phyloP scores from a whole-genome alignment of 1,140 invertebrate species.

The Leptoteleia sp. region DNA sequence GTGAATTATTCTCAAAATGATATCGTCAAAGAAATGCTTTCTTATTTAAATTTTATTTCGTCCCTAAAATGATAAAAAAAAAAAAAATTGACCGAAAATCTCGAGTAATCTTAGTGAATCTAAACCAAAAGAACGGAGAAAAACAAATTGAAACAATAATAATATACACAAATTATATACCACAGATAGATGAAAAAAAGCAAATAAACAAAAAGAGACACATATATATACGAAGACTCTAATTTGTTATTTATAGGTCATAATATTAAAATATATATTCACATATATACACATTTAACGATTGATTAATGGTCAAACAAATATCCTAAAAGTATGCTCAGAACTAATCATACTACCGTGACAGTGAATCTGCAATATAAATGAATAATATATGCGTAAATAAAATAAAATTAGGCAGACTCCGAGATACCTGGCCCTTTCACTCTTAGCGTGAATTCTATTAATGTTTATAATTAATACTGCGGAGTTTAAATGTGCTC shows the following conservation, averaged over 20 bases:
- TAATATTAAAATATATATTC: constrained; percentile 24
- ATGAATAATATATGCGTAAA: constrained; percentile 1
- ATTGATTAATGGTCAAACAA: constrained; percentile 9
- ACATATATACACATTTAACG: constrained; percentile 43
- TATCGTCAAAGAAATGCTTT: too few relatives aligned
- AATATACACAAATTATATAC: too few relatives aligned
- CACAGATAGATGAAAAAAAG: too few relatives aligned
- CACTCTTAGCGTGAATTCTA: constrained; percentile 47
- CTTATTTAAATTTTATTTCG: too few relatives aligned
- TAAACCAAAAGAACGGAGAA: too few relatives aligned
- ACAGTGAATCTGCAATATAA: constrained; percentile 18
- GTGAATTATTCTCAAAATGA: too few relatives aligned
- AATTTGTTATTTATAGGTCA: constrained; percentile 5
- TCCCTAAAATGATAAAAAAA: too few relatives aligned
- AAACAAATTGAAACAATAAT: too few relatives aligned
- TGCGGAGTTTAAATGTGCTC: constrained; percentile 3
- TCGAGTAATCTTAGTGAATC: too few relatives aligned
- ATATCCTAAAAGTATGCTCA: neutral
- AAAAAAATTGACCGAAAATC: too few relatives aligned
- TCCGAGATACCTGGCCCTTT: constrained; percentile 44
- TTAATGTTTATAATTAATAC: constrained; percentile 18
- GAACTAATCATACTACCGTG: neutral
- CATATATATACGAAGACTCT: too few relatives aligned
- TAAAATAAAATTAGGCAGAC: constrained; percentile 20
- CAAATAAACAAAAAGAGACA: too few relatives aligned